These are phyloP conservation scores for Euura lappo DNA, from an alignment of 1,140 invertebrate genomes.

Conservation along the genomic window DNA sequence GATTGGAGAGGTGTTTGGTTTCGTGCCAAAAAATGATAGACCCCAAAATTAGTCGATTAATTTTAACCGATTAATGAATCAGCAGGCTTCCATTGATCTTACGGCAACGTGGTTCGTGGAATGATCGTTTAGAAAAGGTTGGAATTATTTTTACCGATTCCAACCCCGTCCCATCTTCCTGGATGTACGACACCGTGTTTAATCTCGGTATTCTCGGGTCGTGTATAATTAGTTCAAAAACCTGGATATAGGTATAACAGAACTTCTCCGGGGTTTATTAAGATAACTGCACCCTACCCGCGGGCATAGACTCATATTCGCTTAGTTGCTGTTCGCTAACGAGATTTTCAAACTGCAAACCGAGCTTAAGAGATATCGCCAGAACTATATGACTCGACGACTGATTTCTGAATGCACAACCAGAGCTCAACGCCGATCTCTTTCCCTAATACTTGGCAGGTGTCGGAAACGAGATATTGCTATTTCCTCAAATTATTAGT, in stretches of 20 bases:
- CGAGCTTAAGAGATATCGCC: not conserved
- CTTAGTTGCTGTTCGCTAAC: not conserved
- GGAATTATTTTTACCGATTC: too few species aligned
- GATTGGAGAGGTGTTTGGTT: not conserved
- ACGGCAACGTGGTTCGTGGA: too few species aligned
- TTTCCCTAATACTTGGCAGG: too few species aligned
- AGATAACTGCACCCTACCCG: not conserved
- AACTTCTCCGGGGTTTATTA: not conserved
- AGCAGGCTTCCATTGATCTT: not conserved
- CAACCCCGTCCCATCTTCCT: too few species aligned
- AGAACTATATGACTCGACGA: constrained; percentile 2
- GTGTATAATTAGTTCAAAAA: not conserved
- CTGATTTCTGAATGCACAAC: not conserved
- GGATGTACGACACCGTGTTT: too few species aligned
- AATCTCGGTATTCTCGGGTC: not conserved
- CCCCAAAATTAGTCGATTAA: not conserved
- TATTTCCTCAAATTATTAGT: too few species aligned
- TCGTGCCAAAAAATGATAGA: not conserved
- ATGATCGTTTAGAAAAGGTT: too few species aligned
- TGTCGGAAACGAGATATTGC: too few species aligned
- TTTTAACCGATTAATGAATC: constrained; percentile 1
- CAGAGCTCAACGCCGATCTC: too few species aligned
- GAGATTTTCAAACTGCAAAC: not conserved
- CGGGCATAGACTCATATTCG: not conserved
- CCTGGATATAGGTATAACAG: not conserved